Evolutionary conservation across 2,797 vertebrate genomes (phyloP).

Genomic region (Rhinella marina): DNA sequence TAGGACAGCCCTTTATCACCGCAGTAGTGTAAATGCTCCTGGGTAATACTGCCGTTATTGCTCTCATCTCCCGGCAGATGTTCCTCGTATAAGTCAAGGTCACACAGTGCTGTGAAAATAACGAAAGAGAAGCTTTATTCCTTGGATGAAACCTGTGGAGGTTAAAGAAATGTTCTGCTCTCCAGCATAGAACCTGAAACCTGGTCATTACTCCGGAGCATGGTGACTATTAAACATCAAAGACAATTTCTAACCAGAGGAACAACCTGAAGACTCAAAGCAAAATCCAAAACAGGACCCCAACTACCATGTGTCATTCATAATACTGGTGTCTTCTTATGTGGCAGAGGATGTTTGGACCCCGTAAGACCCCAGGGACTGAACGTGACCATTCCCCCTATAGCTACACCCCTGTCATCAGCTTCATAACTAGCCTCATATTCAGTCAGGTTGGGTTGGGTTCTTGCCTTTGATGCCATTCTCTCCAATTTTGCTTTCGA

Average conservation of each 20-base stretch:
- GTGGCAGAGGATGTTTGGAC: too few relatives aligned
- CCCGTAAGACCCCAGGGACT: too few relatives aligned
- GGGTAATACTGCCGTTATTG: background rate
- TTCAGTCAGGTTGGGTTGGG: too few relatives aligned
- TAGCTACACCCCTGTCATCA: too few relatives aligned
- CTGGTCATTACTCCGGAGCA: background rate
- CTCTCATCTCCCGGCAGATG: slow-evolving; percentile 10
- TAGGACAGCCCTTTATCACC: background rate
- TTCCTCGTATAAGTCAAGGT: slow-evolving; percentile 32
- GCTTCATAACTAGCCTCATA: too few relatives aligned
- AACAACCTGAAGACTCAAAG: background rate
- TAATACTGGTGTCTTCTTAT: background rate
- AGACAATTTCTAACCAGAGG: background rate
- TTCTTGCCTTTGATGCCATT: too few relatives aligned
- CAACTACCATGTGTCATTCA: background rate
- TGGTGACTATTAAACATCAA: background rate
- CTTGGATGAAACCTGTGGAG: background rate
- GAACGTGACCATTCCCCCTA: too few relatives aligned
- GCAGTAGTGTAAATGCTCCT: slow-evolving; percentile 11
- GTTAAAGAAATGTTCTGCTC: background rate
- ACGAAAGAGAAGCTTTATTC: background rate
- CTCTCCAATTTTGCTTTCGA: too few relatives aligned
- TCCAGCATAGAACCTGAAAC: background rate
- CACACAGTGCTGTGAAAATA: background rate
- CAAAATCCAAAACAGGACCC: background rate